Conservation (phyloP, 2,797 vertebrate species). For the Selene dorsalis region DNA sequence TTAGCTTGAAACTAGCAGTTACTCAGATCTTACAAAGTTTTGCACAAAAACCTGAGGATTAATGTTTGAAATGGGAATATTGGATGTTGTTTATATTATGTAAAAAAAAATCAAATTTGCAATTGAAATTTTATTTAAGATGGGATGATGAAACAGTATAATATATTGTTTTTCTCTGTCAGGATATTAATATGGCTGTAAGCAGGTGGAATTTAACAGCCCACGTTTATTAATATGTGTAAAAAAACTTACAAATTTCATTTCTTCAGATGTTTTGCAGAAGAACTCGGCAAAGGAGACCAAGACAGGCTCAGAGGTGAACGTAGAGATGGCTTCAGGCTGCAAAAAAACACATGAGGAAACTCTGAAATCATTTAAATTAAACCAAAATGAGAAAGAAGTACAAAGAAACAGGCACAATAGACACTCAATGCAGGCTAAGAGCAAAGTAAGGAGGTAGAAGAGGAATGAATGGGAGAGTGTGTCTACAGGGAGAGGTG, state of each 20-base stretch:
- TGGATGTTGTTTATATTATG: not conserved
- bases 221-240: not conserved
- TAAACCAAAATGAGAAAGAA: not conserved
- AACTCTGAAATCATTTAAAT: not conserved
- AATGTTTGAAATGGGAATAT: no score
- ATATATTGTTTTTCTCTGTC: not conserved
- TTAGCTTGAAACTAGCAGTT: no score
- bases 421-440: not conserved
- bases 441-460: not conserved
- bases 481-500: no score
- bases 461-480: not conserved
- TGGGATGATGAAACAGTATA: not conserved
- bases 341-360: conserved; percentile 59
- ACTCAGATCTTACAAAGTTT: no score
- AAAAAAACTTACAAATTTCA: conserved; percentile 87
- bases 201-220: not conserved
- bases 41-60: no score
- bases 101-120: not conserved
- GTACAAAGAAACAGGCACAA: not conserved
- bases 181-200: not conserved
- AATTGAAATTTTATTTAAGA: not conserved
- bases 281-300: conserved; percentile 96
- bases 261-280: conserved; percentile 90
- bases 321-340: conserved; percentile 96
- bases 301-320: conserved; percentile 95